Base-by-base conservation (phyloP, 2,888 invertebrate species). In the Theodoxus fluviatilis region DNA sequence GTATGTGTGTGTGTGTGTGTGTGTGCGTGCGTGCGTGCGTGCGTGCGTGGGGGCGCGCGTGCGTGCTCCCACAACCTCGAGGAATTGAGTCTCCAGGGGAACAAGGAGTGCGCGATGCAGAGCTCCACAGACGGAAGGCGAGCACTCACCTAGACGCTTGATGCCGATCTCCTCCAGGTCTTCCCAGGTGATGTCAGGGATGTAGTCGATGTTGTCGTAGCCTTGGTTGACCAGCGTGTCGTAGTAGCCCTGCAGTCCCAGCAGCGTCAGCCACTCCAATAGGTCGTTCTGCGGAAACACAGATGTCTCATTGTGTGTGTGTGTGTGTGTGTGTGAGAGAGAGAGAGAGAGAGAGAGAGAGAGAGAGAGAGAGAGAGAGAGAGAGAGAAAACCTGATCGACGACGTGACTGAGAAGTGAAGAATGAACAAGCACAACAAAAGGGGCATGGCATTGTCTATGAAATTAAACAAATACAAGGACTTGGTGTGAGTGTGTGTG, bases 141-240 rank as follows among this genome's bases (percentile, higher is more conserved):
- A 18, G 6, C 1, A 67, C 76, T 74, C 80, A 88, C 89, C 89
- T 69, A 90, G 81, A 78, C 87, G 87, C 72, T 87, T 88, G 55
- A 90, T 88, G 55, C 90, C 90, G 87, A 98, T 96, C 85, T 99
- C 98, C 89, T 99, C 98, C 85, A 99, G 91, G 89, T 99, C 99
- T 86, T 99, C 99, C 97, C 98, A 98, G 72, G 95, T 95, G 69
- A 99, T 91, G 85, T 96, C 95, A 40, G 95, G 94, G 69, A 98
- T 94, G 88, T 95, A 94, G 81, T 96, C 94, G 55, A 99, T 94
- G 7, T 94, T 94, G 83, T 93, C 92, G 89, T 97, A 98, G 68
- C 96, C 96, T 88, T 98, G 98, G 77, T 93, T 93, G 75, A 94
- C 92, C 74, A 99, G 90, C 55, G 94, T 94, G 28, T 93, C 93